phyloP scores from a whole-genome alignment of 1,140 invertebrate genomes.

The Diploscapter pachys region DNA sequence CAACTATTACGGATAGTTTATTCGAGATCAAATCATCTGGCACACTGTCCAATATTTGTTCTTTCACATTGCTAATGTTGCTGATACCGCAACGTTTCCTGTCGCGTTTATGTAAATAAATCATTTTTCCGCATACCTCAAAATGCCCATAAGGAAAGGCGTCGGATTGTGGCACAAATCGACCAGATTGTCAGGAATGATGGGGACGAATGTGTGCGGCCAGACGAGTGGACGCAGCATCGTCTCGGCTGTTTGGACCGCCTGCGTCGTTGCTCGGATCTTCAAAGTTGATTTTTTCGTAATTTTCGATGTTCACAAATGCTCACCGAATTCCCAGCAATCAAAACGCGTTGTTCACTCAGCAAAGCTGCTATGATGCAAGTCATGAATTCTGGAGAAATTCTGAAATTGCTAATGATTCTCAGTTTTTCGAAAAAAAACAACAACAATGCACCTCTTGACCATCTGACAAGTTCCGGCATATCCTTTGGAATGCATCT shows the following conservation, averaged over 20 bases:
- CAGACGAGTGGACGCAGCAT: constrained; percentile 24
- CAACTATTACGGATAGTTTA: too few relatives aligned
- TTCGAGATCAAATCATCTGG: too few relatives aligned
- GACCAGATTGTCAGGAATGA: constrained; percentile 32
- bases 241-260: constrained; percentile 17
- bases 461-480: constrained; percentile 2
- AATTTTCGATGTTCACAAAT: background rate
- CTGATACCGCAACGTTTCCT: too few relatives aligned
- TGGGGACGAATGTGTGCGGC: constrained; percentile 34
- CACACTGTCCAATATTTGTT: too few relatives aligned
- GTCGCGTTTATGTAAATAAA: too few relatives aligned
- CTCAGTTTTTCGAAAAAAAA: background rate
- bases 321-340: constrained; percentile 16
- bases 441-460: background rate
- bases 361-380: constrained; percentile 14
- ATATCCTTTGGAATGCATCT: background rate
- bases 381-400: constrained; percentile 11
- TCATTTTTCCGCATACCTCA: background rate
- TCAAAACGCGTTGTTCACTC: constrained; percentile 18
- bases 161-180: constrained; percentile 34
- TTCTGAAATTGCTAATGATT: constrained; percentile 1
- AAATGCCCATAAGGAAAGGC: constrained; percentile 28
- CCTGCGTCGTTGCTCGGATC: constrained; percentile 8
- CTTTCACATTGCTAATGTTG: too few relatives aligned
- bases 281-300: background rate